Percentiles rank a stretch among this genome's conserved stretches.
phyloP scores from a whole-genome alignment of 2,797 vertebrate species.

The Cebuella pygmaea region DNA sequence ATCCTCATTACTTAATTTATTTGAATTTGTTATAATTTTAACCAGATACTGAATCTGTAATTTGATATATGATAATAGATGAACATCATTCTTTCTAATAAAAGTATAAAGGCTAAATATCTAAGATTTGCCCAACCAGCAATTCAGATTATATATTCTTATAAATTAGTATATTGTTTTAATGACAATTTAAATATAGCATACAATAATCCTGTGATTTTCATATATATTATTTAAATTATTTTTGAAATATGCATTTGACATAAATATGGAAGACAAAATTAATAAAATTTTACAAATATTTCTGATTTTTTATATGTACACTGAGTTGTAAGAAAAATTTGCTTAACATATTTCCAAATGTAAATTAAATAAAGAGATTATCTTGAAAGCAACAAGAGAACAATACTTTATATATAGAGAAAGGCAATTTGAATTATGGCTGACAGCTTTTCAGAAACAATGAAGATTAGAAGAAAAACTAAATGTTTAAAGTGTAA shows the following conservation, averaged over 20 bases:
- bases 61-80: neutral
- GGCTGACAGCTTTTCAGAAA: neutral
- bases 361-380: neutral
- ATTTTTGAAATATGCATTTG: neutral
- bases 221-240: neutral
- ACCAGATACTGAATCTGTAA: neutral
- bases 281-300: neutral
- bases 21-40: neutral
- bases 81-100: neutral
- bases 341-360: conserved; percentile 1
- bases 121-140: neutral
- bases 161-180: conserved; percentile 5
- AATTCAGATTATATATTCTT: neutral
- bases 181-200: neutral
- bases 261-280: neutral
- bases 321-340: neutral
- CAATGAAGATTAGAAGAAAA: conserved; percentile 9
- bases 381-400: neutral
- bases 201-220: neutral
- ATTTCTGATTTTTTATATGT: neutral
- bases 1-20: neutral
- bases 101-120: neutral
- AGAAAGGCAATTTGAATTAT: neutral
- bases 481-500: neutral
- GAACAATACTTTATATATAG: neutral